Conservation (phyloP, 2,888 invertebrate genomes). For the Craniophora ligustri region DNA sequence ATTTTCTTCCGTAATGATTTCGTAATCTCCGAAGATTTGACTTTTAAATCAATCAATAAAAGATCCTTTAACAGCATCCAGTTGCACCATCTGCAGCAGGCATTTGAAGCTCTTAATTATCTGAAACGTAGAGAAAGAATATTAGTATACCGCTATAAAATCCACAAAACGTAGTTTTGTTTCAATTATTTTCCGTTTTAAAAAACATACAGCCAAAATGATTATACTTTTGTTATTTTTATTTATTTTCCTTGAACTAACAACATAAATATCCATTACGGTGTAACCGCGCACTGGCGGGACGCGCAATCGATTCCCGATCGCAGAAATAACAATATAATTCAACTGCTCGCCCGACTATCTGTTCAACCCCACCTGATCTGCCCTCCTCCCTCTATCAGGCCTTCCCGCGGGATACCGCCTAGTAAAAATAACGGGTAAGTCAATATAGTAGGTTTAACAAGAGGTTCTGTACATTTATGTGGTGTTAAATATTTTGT, state of each 20-base stretch:
- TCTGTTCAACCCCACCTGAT: slow-evolving; percentile 55
- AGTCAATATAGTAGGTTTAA: slow-evolving; percentile 16
- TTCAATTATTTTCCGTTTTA: too few species aligned
- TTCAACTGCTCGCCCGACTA: slow-evolving; percentile 57
- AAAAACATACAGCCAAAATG: too few species aligned
- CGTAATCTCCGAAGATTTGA: too few species aligned
- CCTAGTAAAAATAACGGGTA: slow-evolving; percentile 45
- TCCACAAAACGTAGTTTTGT: too few species aligned
- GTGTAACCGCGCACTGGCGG: slow-evolving; percentile 37
- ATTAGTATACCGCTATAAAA: too few species aligned
- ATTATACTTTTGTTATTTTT: not conserved
- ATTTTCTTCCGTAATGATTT: too few species aligned
- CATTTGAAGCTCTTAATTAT: too few species aligned
- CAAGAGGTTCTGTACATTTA: slow-evolving; percentile 16
- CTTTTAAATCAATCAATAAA: too few species aligned
- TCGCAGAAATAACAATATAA: slow-evolving; percentile 58
- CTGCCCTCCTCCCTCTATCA: slow-evolving; percentile 23
- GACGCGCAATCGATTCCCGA: slow-evolving; percentile 54
- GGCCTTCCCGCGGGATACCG: slow-evolving; percentile 40
- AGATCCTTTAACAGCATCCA: too few species aligned
- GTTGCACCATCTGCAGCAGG: too few species aligned
- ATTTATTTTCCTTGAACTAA: not conserved
- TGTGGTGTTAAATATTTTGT: not conserved
- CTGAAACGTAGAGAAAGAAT: too few species aligned
- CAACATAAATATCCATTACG: slow-evolving; percentile 9